Conservation (phyloP, 1,140 invertebrate species). For the Ephestia elutella region DNA sequence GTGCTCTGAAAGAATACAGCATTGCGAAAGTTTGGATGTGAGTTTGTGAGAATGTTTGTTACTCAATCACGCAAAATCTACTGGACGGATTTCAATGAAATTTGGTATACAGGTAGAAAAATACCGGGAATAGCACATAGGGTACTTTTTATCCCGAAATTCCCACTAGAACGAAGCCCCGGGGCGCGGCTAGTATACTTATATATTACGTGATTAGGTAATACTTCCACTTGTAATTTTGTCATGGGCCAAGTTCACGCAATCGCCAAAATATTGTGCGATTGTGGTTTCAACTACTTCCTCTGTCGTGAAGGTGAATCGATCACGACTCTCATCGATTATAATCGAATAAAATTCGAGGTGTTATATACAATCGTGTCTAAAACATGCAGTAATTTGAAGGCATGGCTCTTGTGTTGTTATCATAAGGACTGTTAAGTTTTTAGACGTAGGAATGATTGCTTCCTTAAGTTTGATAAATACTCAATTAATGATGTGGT, state of each 20-base stretch:
- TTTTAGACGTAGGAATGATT: background rate
- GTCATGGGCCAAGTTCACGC: background rate
- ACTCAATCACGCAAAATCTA: no score
- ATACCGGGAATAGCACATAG: no score
- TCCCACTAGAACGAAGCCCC: no score
- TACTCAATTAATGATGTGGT: background rate
- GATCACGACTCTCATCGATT: background rate
- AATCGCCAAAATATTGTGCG: background rate
- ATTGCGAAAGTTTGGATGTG: no score
- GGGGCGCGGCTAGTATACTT: no score
- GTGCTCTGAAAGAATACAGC: no score
- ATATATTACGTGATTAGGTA: no score
- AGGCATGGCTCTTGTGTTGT: background rate
- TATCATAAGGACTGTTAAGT: background rate
- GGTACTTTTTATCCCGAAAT: no score
- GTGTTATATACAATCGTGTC: background rate
- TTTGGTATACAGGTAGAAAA: no score
- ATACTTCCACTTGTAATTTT: background rate
- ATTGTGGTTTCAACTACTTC: background rate
- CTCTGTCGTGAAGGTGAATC: slow-evolving; percentile 3
- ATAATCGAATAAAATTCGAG: background rate
- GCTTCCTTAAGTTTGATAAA: background rate
- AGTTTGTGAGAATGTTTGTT: no score
- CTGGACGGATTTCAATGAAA: no score
- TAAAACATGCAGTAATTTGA: background rate